Evolutionary conservation across 2,888 invertebrate genomes (phyloP), one percentile per base, ranked within the genome.

Genomic region (Hipparchia semele): DNA sequence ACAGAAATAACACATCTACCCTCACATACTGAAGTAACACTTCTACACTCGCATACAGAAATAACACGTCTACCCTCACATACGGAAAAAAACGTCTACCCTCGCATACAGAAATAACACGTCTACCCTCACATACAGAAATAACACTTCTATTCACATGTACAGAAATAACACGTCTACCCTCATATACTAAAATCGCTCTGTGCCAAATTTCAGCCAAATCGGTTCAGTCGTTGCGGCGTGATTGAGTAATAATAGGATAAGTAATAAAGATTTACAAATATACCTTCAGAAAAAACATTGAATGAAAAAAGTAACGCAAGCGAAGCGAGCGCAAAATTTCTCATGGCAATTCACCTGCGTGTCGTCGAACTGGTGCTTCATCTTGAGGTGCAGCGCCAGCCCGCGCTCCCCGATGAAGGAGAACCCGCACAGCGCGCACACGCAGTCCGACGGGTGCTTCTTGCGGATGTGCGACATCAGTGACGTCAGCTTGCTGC

Each of bases 401-500:
- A 92, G 89, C 0, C 92, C 92, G 68, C 92, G 92, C 53, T 87
- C 85, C 64, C 91, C 91, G 5, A 92, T 90, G 75, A 92, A 92
- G 0, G 91, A 89, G 56, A 88, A 91, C 0, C 92, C 92, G 66
- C 92, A 92, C 8, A 91, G 77, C 5, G 86, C 86, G 71, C 92
- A 92, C 1, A 92, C 91, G 76, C 89, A 90, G 75, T 91, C 90
- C 0, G 91, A 91, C 0, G 90, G 89, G 49, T 92, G 92, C 70
- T 92, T 92, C 10, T 91, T 91, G 0, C 92, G 83, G 0, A 92
- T 86, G 58, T 92, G 92, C 0, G 92, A 91, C 91, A 92, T 90
- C 78, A 92, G 91, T 0, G 92, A 91, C 0, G 92, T 91, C 61
- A 39, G 39, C 39, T 39, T 39, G 39, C 12, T 23, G 54, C n/a